Conservation (phyloP, 2,113 vertebrate genomes). For the Sebastes fasciatus region DNA sequence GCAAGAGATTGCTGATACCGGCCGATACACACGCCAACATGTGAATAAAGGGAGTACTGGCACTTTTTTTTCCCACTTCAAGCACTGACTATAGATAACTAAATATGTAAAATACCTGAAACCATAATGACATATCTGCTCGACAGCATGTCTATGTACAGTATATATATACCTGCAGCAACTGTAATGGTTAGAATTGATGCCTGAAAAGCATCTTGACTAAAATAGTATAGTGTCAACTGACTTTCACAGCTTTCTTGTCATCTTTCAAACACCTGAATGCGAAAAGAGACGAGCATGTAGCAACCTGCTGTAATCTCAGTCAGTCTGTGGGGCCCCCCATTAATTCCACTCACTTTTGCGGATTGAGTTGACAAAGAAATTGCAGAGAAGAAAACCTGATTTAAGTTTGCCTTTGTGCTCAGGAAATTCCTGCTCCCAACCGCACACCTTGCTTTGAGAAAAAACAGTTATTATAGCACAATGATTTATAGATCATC, state of each 20-base stretch:
- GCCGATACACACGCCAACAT: no score
- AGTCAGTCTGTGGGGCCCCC: not conserved
- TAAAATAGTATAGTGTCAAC: not conserved
- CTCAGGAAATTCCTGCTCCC: constrained; percentile 69
- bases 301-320: constrained; percentile 58
- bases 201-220: constrained; percentile 13
- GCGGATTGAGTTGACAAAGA: constrained; percentile 56
- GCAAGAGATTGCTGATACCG: no score
- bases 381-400: constrained; percentile 70
- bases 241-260: constrained; percentile 34
- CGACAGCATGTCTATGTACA: no score
- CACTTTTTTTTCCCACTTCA: no score
- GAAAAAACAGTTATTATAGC: constrained; percentile 69
- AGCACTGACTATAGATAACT: no score
- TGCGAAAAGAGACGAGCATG: constrained; percentile 46
- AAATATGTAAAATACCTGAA: not conserved
- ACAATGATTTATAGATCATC: constrained; percentile 66
- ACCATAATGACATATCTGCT: not conserved
- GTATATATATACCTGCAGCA: not conserved
- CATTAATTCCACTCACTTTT: constrained; percentile 25
- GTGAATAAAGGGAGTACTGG: no score
- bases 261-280: constrained; percentile 38
- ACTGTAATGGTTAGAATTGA: not conserved
- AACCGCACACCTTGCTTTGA: constrained; percentile 42
- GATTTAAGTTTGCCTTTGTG: constrained; percentile 67